Conservation (phyloP, 2,113 vertebrate species). For the Myotis lucifugus region DNA sequence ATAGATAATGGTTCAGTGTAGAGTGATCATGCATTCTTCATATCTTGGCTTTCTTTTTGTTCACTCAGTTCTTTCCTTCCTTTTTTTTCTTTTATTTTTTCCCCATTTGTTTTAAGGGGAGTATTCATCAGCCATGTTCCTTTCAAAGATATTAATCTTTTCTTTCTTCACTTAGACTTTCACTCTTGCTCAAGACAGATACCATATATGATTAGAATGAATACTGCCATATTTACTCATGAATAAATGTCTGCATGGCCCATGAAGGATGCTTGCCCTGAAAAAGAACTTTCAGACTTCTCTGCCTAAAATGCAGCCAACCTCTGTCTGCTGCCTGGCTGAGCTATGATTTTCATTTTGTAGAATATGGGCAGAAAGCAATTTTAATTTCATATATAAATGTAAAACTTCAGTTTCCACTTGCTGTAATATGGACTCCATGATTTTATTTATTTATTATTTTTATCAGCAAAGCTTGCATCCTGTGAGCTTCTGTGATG, state of each 20-base stretch:
- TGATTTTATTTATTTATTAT: slow-evolving; percentile 71
- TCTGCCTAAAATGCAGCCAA: slow-evolving; percentile 28
- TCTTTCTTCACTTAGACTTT: slow-evolving; percentile 1
- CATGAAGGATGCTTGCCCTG: neutral
- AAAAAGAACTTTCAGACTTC: slow-evolving; percentile 46
- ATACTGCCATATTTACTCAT: neutral
- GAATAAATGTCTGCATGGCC: slow-evolving; percentile 40
- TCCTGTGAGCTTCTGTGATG: slow-evolving; percentile 53
- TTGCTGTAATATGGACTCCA: slow-evolving; percentile 55
- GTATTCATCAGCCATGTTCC: slow-evolving; percentile 46
- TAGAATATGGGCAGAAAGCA: slow-evolving; percentile 42
- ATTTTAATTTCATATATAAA: slow-evolving; percentile 77
- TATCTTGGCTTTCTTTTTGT: slow-evolving; percentile 49
- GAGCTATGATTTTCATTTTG: slow-evolving; percentile 52
- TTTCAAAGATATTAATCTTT: slow-evolving; percentile 44
- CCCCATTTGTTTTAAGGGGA: slow-evolving; percentile 36
- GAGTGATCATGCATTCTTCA: neutral
- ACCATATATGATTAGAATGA: slow-evolving; percentile 42
- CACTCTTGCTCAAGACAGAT: slow-evolving; percentile 29
- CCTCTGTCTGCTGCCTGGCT: slow-evolving; percentile 38
- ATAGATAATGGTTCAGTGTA: slow-evolving; percentile 4
- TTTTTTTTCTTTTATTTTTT: slow-evolving; percentile 62
- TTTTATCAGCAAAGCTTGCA: slow-evolving; percentile 60
- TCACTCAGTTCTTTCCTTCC: slow-evolving; percentile 47
- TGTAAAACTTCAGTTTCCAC: slow-evolving; percentile 45